Evolutionary conservation across 2,888 invertebrate genomes (phyloP).

Genomic region (Labia minor): DNA sequence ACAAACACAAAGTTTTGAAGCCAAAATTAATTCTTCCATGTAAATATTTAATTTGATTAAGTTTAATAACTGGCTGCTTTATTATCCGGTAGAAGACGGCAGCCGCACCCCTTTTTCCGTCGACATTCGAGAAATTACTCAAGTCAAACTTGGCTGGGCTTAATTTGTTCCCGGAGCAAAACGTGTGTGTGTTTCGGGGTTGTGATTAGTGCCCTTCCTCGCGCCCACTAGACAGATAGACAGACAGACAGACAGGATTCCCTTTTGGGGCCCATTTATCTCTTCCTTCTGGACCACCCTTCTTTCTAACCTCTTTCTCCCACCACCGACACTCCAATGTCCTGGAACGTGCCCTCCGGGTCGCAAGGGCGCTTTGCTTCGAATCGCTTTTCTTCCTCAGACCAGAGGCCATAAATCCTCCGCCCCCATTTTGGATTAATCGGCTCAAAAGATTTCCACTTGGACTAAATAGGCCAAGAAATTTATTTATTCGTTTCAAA

Average conservation of each 20-base stretch:
- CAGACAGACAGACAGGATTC: background rate
- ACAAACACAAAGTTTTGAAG: too few species aligned
- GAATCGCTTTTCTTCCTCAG: background rate
- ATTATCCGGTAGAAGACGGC: too few species aligned
- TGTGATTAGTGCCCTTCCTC: background rate
- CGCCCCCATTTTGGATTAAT: background rate
- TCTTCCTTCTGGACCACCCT: too few species aligned
- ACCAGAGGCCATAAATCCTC: background rate
- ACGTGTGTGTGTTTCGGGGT: background rate
- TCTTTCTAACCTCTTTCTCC: too few species aligned
- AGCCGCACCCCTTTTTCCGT: background rate
- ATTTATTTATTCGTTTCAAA: too few species aligned
- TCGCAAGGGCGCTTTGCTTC: background rate
- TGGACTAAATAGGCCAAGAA: background rate
- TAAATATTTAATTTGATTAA: too few species aligned
- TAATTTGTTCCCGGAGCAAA: background rate
- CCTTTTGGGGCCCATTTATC: background rate
- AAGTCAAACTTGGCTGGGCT: background rate
- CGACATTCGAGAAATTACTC: background rate
- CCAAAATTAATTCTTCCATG: too few species aligned
- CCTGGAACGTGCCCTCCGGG: background rate
- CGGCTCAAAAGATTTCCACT: background rate
- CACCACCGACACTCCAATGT: too few species aligned
- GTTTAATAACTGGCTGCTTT: too few species aligned
- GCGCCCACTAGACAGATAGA: background rate